Base-by-base conservation (phyloP, 2,113 vertebrate species). In the Chauna torquata region DNA sequence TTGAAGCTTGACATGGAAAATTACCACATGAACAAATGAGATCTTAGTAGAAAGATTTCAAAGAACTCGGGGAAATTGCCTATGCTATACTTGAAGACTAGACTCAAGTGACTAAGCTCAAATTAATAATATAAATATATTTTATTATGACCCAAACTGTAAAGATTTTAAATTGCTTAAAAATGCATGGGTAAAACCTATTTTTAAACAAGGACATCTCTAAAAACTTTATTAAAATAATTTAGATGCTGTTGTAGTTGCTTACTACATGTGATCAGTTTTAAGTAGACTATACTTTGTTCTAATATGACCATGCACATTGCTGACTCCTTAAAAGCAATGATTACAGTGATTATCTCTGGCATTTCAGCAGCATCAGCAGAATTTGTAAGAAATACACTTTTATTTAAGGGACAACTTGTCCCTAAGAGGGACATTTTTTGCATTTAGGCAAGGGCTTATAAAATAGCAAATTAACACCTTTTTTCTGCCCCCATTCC, bases 1-100 rank as follows among this genome's bases (percentile, higher is more conserved):
- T 14, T 75, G 69, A 91, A 91, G 74, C 65, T 91, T 95, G 77
- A 89, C 32, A 25, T 44, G 55, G 72, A 92, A 91, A 86, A 78
- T 64, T 86, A 71, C 83, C 80, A 80, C 55, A 78, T 45, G 69
- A 88, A 86, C 32, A 94, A 94, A 75, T 59, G 89, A 89, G 52
- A 92, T 12, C 13, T 78, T 83, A 66, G 30, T 17, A 94, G 55
- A 81, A 86, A 66, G 9, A 84, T 70, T 83, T 91, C 49, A 81
- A 77, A 86, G 42, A 92, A 84, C 42, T 70, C 14, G 3, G 14
- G n/a, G 74, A 95, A 85, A 79, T 64, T 87, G 45, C 22, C 50
- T 90, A 42, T 77, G 50, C 6, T 64, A 32, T 69, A 88, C 30
- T 36, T 72, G 18, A 88, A 93, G 58, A 71, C n/a, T n/a, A n/a